Percentiles rank a stretch among this genome's conserved stretches.
These are phyloP conservation scores for Eucidaris tribuloides DNA, from an alignment of 35 echinoderm and acorn worm genomes.

Conservation along the genomic window DNA sequence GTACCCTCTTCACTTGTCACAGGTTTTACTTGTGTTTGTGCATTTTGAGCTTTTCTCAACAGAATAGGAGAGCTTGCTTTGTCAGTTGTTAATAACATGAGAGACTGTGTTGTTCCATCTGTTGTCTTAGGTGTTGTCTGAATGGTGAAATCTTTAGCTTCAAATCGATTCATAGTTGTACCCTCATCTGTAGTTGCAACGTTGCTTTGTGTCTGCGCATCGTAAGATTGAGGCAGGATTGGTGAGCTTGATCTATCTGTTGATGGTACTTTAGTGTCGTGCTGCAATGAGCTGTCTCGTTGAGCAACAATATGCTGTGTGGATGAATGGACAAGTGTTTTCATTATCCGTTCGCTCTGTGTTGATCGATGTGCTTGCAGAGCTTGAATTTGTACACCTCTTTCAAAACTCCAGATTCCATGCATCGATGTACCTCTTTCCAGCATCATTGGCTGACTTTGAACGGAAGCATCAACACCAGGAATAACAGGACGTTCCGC, in stretches of 20 bases:
- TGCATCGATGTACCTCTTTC: not conserved
- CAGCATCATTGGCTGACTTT: conserved; percentile 9
- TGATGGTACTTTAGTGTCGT: not conserved
- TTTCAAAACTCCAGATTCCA: not conserved
- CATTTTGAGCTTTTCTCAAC: not conserved
- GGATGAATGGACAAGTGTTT: not conserved
- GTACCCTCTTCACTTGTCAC: conserved; percentile 22
- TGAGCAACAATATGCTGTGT: not conserved
- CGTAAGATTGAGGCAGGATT: not conserved
- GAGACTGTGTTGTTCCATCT: not conserved
- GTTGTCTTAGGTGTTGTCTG: conserved; percentile 1
- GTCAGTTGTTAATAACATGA: not conserved
- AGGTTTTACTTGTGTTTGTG: conserved; percentile 26
- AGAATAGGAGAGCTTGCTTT: not conserved
- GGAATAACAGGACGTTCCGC: not conserved
- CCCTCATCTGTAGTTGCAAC: not conserved
- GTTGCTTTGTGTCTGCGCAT: not conserved
- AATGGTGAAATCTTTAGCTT: not conserved
- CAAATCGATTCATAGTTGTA: not conserved
- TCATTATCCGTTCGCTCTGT: not conserved
- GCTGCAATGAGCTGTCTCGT: not conserved
- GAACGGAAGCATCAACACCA: not conserved
- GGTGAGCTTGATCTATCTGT: conserved; percentile 1
- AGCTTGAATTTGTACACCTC: not conserved
- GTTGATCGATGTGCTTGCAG: not conserved